Percentiles rank a stretch among this genome's conserved stretches.
These are phyloP conservation scores for Schizopygopsis malacanthus DNA, from an alignment of 2,797 vertebrate species.

Conservation along the genomic window DNA sequence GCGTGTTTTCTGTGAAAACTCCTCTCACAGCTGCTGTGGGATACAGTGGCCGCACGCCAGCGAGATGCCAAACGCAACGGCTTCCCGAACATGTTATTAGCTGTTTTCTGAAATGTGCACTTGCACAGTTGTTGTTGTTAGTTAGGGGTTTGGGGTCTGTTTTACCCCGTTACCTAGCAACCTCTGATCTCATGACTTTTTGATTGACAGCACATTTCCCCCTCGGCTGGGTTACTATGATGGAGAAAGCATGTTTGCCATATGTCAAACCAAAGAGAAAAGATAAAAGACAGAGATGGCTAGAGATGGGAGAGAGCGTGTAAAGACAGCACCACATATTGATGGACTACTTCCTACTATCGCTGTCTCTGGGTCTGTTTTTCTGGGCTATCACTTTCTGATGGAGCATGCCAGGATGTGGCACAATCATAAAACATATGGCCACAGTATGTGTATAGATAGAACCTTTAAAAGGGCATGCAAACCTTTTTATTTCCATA, in stretches of 20 bases:
- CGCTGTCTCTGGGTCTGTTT: slow-evolving; percentile 18
- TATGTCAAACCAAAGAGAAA: slow-evolving; percentile 26
- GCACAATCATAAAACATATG: slow-evolving; percentile 26
- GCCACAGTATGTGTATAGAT: slow-evolving; percentile 10
- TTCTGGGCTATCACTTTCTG: slow-evolving; percentile 21
- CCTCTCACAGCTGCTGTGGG: slow-evolving; percentile 16
- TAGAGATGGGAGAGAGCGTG: slow-evolving; percentile 9
- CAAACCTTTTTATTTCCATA: neutral
- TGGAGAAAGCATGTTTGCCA: slow-evolving; percentile 9
- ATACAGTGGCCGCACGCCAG: slow-evolving; percentile 20
- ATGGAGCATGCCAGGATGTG: slow-evolving; percentile 9
- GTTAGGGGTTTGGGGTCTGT: slow-evolving; percentile 37
- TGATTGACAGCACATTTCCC: slow-evolving; percentile 46
- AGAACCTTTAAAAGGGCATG: neutral
- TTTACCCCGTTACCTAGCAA: slow-evolving; percentile 49
- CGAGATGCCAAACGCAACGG: slow-evolving; percentile 9
- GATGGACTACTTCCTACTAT: slow-evolving; percentile 36
- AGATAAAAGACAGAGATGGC: slow-evolving; percentile 8
- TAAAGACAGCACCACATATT: slow-evolving; percentile 13
- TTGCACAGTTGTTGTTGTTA: slow-evolving; percentile 43
- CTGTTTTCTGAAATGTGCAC: slow-evolving; percentile 39
- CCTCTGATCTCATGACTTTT: slow-evolving; percentile 31
- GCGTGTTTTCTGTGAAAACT: slow-evolving; percentile 30
- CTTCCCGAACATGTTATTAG: slow-evolving; percentile 39
- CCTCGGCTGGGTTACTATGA: slow-evolving; percentile 3